Percentiles rank a stretch among this genome's conserved stretches.
These are phyloP conservation scores for Gisinianus flammeolus DNA, from an alignment of 2,888 invertebrate genomes.

Conservation along the genomic window DNA sequence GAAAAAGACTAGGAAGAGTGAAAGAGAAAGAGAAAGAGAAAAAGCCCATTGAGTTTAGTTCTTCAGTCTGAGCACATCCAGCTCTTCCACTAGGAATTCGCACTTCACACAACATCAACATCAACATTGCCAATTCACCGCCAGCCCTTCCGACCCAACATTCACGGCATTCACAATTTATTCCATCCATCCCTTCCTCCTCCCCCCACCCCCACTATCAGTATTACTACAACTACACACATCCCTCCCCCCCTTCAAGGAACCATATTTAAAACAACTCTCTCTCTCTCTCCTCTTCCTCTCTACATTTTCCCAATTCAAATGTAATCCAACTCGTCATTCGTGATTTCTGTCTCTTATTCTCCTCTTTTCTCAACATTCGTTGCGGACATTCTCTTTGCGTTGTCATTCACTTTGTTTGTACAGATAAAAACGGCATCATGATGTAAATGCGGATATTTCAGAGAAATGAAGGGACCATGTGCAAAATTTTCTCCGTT, in stretches of 20 bases:
- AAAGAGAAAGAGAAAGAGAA: background rate
- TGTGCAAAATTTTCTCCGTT: too few relatives aligned
- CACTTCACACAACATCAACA: constrained; percentile 48
- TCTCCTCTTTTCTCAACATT: too few relatives aligned
- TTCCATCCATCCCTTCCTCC: constrained; percentile 13
- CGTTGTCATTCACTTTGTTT: too few relatives aligned
- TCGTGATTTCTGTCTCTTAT: background rate
- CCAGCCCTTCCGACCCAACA: constrained; percentile 31
- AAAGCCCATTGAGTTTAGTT: constrained; percentile 34
- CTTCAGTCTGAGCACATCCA: constrained; percentile 17
- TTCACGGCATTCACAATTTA: constrained; percentile 36
- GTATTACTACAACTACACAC: background rate
- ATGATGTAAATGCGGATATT: too few relatives aligned
- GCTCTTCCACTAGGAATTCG: constrained; percentile 47
- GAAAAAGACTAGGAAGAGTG: constrained; percentile 41
- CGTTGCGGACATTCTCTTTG: too few relatives aligned
- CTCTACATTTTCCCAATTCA: background rate
- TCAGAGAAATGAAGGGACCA: too few relatives aligned
- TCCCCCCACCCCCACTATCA: background rate
- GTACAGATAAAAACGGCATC: too few relatives aligned
- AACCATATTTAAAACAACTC: background rate
- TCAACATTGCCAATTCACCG: constrained; percentile 51
- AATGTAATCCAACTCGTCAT: background rate
- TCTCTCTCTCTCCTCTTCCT: background rate
- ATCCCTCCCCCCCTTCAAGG: background rate